Evolutionary conservation across 2,797 vertebrate genomes (phyloP).

Genomic region (Lateolabrax maculatus): DNA sequence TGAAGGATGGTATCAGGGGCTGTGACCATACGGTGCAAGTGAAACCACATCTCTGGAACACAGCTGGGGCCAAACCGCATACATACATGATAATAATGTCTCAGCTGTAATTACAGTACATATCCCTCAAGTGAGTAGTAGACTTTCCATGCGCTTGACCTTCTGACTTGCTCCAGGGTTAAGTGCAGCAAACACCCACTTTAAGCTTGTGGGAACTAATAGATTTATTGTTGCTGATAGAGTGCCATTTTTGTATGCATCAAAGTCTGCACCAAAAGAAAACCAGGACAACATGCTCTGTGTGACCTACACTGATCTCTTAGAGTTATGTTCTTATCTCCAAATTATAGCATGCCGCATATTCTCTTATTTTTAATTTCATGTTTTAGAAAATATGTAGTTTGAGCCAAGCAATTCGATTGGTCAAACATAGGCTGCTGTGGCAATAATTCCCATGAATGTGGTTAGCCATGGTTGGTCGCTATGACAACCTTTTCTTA

Average conservation of each 20-base stretch:
- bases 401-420: conserved; percentile 2
- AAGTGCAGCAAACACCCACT: conserved; percentile 1
- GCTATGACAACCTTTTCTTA: conserved; percentile 1
- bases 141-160: conserved; percentile 22
- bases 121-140: conserved; percentile 3
- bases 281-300: neutral
- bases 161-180: neutral
- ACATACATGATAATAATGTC: conserved; percentile 36
- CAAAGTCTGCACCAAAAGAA: conserved; percentile 1
- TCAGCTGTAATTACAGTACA: conserved; percentile 23
- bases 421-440: conserved; percentile 9
- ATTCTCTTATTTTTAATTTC: conserved; percentile 17
- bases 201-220: conserved; percentile 1
- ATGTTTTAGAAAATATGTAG: conserved; percentile 3
- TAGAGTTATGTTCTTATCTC: conserved; percentile 4
- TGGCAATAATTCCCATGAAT: neutral
- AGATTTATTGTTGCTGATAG: conserved; percentile 2
- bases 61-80: conserved; percentile 21
- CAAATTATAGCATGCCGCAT: conserved; percentile 16
- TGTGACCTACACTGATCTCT: conserved; percentile 6
- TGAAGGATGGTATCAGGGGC: conserved; percentile 25
- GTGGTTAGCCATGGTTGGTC: neutral
- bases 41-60: conserved; percentile 40
- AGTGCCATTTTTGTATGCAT: neutral
- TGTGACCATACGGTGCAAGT: conserved; percentile 26